Evolutionary conservation across 1,140 invertebrate species (phyloP), one percentile per base, ranked within the genome.

Genomic region (Anastrepha obliqua): DNA sequence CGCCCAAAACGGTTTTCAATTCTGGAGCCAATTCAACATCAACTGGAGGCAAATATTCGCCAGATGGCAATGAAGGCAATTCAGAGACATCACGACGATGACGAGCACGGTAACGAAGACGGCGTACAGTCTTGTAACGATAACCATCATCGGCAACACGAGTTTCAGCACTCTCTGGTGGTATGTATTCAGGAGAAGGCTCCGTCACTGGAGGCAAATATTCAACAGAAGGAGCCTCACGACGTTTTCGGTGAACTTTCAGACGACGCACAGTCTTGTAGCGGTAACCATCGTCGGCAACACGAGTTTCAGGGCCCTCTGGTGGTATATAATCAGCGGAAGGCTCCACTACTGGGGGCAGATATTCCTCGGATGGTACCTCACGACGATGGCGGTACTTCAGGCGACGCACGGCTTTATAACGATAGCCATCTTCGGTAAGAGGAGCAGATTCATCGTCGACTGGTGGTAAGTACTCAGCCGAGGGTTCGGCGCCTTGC

Each of bases 61-160:
- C 88, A 47, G 85, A 89, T 81, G 91, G 91, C 17, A 92, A 89
- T 17, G 86, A 62, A 62, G 62, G 29, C 20, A 87, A 60, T 88
- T 92, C 90, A n/a, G 89, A 90, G 29, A 92, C 90, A 89, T 92
- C 91, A 59, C 91, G 91, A 89, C 91, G 90, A 55, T 92, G 91
- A 62, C 91, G 91, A 67, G 90, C 88, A 89, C 91, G 91, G 87
- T 90, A 92, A 86, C 90, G 90, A 20, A 92, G 88, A 85, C 91
- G 89, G 60, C 91, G 91, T 44, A 92, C 90, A 64, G 91, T 92
- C 89, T 92, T 92, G 88, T 92, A 92, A 58, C 91, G 91, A 86
- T 92, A 92, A n/a, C 91, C 91, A 88, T 92, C 91, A 87, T 91
- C 89, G 78, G 88, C 91, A 51, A 92, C 70, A 86, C 91, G 91